Percentiles rank a stretch among this genome's conserved stretches.
Conservation (phyloP, 2,113 vertebrate genomes). For the Meleagris gallopavo region DNA sequence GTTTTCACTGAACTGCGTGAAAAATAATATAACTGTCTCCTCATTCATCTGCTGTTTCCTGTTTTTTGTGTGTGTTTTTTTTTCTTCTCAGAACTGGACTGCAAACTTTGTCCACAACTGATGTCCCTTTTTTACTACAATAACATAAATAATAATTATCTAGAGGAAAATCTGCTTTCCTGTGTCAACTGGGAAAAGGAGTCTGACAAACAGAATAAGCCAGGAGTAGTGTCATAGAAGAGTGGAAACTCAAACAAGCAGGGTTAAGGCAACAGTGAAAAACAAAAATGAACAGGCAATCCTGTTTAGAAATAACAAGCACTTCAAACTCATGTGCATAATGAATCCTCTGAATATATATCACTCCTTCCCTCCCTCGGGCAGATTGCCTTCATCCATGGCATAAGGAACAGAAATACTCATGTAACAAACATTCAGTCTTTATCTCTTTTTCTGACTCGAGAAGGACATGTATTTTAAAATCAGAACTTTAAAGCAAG, state of each 20-base stretch:
- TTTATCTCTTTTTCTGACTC: background rate
- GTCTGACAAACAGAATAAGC: background rate
- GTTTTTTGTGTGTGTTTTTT: background rate
- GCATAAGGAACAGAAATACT: background rate
- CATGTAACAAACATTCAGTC: background rate
- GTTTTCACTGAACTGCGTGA: background rate
- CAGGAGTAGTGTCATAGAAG: background rate
- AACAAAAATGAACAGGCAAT: background rate
- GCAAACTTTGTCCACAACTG: constrained; percentile 7
- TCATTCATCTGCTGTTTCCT: background rate
- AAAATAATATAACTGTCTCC: background rate
- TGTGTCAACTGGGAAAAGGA: background rate
- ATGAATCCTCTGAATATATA: background rate
- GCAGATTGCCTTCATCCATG: background rate
- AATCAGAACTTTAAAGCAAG: background rate
- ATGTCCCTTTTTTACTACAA: background rate
- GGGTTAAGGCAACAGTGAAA: background rate
- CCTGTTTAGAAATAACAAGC: background rate
- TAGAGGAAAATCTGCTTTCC: background rate
- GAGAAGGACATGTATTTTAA: background rate
- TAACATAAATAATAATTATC: constrained; percentile 17
- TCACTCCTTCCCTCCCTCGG: background rate
- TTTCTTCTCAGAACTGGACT: constrained; percentile 5
- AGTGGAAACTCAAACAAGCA: background rate
- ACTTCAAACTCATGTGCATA: background rate